These are phyloP conservation scores for Spilogale gracilis DNA, from an alignment of 2,113 vertebrate species.

Conservation along the genomic window DNA sequence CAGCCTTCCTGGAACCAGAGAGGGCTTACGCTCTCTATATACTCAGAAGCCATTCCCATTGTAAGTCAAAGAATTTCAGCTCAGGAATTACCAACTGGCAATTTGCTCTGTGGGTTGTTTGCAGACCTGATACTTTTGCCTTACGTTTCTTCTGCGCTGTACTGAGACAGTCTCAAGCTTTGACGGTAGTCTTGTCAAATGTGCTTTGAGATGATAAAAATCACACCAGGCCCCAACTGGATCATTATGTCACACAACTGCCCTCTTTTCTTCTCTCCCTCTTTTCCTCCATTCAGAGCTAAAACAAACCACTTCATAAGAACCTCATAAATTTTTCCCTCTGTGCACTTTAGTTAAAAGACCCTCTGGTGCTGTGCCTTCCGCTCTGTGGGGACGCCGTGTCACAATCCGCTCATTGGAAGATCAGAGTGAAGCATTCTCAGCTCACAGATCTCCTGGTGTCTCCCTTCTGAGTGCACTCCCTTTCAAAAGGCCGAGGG, in stretches of 20 bases:
- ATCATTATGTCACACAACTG: conserved; percentile 80
- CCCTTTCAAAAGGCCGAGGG: conserved; percentile 72
- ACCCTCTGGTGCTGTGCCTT: conserved; percentile 70
- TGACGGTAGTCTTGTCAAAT: conserved; percentile 80
- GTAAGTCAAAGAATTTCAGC: conserved; percentile 73
- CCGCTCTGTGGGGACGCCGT: conserved; percentile 78
- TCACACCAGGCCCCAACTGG: conserved; percentile 79
- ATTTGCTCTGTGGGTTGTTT: conserved; percentile 77
- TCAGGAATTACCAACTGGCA: conserved; percentile 63
- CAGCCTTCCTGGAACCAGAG: conserved; percentile 64
- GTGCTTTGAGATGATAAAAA: conserved; percentile 83
- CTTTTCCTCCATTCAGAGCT: conserved; percentile 85
- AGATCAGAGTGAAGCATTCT: conserved; percentile 85
- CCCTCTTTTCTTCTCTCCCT: not conserved
- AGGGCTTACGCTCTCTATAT: conserved; percentile 46
- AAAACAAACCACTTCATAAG: conserved; percentile 87
- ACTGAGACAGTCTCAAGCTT: conserved; percentile 76
- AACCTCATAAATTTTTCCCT: conserved; percentile 81
- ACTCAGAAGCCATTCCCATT: conserved; percentile 60
- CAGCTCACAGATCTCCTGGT: conserved; percentile 70
- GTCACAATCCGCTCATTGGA: conserved; percentile 78
- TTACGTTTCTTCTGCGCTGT: conserved; percentile 76
- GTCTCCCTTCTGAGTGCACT: conserved; percentile 70
- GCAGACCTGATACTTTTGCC: conserved; percentile 66
- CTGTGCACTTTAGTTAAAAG: conserved; percentile 82